phyloP scores from a whole-genome alignment of 1,140 invertebrate species.

The Drosophila subpulchrella region DNA sequence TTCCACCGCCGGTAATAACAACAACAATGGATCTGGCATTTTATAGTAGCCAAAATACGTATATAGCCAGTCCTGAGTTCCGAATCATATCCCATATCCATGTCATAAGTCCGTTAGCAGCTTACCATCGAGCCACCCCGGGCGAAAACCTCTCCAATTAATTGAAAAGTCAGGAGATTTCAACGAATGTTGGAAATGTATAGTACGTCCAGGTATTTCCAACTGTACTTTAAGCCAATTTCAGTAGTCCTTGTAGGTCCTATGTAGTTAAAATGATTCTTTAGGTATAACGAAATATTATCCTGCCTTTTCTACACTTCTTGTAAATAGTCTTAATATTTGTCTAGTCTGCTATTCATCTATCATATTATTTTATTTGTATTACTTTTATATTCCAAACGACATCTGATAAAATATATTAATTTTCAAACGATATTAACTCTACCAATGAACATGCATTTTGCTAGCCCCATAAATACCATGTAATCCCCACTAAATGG shows the following conservation, averaged over 20 bases:
- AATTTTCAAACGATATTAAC: too few relatives aligned
- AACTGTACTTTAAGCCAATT: too few relatives aligned
- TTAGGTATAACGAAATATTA: too few relatives aligned
- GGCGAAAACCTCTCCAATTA: conserved; percentile 1
- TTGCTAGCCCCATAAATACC: conserved; percentile 7
- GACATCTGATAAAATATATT: too few relatives aligned
- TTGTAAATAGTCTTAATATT: too few relatives aligned
- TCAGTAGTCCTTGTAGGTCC: too few relatives aligned
- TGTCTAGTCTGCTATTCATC: too few relatives aligned
- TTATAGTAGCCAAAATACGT: conserved; percentile 41
- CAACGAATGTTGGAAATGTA: not conserved
- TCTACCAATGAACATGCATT: too few relatives aligned
- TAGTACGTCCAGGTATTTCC: not conserved
- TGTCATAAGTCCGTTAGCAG: conserved; percentile 16
- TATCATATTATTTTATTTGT: too few relatives aligned
- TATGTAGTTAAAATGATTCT: too few relatives aligned
- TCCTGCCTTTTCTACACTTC: too few relatives aligned
- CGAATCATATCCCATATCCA: conserved; percentile 8
- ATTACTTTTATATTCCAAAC: too few relatives aligned
- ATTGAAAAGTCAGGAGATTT: conserved; percentile 7
- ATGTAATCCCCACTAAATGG: conserved; percentile 21
- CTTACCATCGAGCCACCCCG: conserved; percentile 9
- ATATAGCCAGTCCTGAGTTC: not conserved
- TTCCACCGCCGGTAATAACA: conserved; percentile 69
- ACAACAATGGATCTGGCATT: conserved; percentile 60